Base-by-base conservation (phyloP, 2,888 invertebrate genomes). In the Scaptomyza polygonia region DNA sequence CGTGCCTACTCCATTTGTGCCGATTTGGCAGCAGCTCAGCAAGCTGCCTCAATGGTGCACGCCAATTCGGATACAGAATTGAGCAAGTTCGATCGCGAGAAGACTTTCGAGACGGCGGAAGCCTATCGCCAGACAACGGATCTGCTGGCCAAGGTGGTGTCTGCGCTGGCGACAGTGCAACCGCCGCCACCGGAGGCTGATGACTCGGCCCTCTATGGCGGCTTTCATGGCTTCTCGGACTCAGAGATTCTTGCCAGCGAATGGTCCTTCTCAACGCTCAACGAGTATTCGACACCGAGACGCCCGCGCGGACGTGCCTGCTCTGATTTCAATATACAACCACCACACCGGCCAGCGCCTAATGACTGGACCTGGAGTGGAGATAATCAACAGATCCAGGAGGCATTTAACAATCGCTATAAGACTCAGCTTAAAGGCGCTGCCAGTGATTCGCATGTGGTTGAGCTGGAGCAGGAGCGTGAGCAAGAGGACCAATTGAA, bases 41-140 rank as follows among this genome's bases (percentile, higher is more conserved):
- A 73, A 0, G 70, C 62, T 4, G 54, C 56, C 7, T 48, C 72
- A 3, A 77, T 86, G 47, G 67, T 83, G 30, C 93, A 95, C 58
- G 94, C 95, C 52, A 94, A 95, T 72, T 97, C 96, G 0, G 97
- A 97, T 79, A 95, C 95, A 0, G 96, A 97, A 90, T 92, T 97
- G 44, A 93, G 94, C 64, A 94, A 94, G 42, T 96, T 97, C 72
- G 96, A 97, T 89, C 95, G 95, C 83, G 95, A 95, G 75, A 95
- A 94, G 68, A 96, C 97, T 0, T 92, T 92, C 77, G 91, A 91
- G 64, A 94, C 94, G 18, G 93, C 94, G 1, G 94, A 94, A 67
- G 95, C 95, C 9, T 93, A 95, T 72, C 93, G 96, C 0, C 95
- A 96, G 83, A 96, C 96, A 7, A 95, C 95, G 6, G 96, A 96